Evolutionary conservation across 30 jellyfish, hydroid and myxozoan species (phyloP).

Genomic region (Clytia hemisphaerica): DNA sequence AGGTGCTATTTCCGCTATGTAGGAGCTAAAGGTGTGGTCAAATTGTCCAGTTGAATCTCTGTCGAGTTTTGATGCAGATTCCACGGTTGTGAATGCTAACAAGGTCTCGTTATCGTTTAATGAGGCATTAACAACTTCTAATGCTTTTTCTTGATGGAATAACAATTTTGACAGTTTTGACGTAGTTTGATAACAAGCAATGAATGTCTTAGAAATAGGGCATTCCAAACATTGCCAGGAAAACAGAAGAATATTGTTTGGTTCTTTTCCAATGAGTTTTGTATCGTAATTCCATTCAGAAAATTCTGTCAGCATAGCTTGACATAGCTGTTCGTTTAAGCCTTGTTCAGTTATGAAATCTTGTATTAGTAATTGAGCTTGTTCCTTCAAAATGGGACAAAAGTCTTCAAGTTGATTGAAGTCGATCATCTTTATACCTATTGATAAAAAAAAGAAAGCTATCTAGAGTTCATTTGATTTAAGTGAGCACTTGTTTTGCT

Average conservation of each 20-base stretch:
- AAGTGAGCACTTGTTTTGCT: no score
- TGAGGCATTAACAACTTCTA: conserved; percentile 64
- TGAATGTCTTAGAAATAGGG: conserved; percentile 31
- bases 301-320: no score
- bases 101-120: conserved; percentile 45
- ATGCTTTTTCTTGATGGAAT: conserved; percentile 49
- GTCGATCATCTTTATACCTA: no score
- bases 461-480: no score
- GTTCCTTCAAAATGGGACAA: no score
- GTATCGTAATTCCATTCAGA: no score
- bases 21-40: conserved; percentile 44
- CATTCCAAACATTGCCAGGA: conserved; percentile 45
- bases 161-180: conserved; percentile 18
- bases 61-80: conserved; percentile 14
- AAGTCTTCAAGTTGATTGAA: no score
- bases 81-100: conserved; percentile 62
- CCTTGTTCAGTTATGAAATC: no score
- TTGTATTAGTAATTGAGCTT: no score
- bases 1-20: conserved; percentile 78
- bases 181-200: conserved; percentile 51
- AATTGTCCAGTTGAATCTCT: conserved; percentile 33
- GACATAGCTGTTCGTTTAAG: no score
- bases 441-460: no score
- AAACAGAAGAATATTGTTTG: conserved; percentile 47
- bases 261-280: conserved; percentile 69